A percentile compares a stretch with the other conserved stretches of the same genome.
Conservation (phyloP, 1,140 invertebrate species). For the Bombus soroeensis region DNA sequence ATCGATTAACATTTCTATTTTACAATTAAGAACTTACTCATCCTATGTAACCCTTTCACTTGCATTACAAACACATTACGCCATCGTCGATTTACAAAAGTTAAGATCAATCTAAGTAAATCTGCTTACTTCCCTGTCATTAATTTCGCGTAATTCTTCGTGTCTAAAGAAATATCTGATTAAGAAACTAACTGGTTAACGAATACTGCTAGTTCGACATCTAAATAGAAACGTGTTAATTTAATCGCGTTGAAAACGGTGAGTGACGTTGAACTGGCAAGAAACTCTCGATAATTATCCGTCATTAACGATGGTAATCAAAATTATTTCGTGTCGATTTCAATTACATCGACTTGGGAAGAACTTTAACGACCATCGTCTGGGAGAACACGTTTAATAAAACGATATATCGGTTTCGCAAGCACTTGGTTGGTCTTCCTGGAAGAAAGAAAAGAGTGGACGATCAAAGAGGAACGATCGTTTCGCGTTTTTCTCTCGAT, state of each 20-base stretch:
- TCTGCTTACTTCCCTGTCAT: background rate
- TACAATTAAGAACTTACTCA: background rate
- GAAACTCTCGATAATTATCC: background rate
- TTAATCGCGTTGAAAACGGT: background rate
- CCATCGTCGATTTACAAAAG: background rate
- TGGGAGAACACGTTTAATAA: background rate
- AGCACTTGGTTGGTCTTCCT: background rate
- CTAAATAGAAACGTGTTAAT: background rate
- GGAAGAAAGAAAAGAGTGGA: background rate
- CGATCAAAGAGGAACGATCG: conserved; percentile 8
- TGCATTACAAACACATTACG: background rate
- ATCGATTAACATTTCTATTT: background rate
- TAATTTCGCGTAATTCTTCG: background rate
- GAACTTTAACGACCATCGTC: background rate
- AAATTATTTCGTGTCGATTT: background rate
- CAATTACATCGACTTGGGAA: background rate
- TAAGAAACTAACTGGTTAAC: background rate
- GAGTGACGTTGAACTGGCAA: background rate
- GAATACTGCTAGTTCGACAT: background rate
- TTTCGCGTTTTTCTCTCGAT: background rate
- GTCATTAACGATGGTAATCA: background rate
- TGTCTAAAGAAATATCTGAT: background rate
- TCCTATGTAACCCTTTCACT: background rate
- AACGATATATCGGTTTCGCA: background rate
- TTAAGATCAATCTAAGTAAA: background rate